Conservation (phyloP, 1,140 invertebrate species). For the Vollenhovia emeryi region DNA sequence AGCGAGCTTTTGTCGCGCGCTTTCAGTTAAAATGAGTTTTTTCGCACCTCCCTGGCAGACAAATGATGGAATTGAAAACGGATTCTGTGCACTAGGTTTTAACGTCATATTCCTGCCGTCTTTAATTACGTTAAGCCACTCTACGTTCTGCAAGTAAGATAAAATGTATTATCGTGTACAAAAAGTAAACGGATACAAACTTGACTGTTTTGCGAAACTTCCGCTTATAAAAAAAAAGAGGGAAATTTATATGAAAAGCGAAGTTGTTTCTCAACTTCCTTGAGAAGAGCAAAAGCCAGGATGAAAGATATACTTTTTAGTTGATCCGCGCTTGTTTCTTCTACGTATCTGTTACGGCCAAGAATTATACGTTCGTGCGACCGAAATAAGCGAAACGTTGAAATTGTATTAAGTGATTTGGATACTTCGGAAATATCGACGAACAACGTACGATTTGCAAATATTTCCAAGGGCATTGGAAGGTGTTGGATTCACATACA, state of each 20-base stretch:
- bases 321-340: background rate
- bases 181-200: background rate
- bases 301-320: background rate
- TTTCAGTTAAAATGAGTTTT: conserved; percentile 19
- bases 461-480: background rate
- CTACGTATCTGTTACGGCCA: background rate
- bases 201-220: background rate
- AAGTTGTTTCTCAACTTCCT: background rate
- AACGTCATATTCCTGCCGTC: background rate
- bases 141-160: background rate
- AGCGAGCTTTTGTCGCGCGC: background rate
- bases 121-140: background rate
- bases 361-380: background rate
- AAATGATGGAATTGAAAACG: background rate
- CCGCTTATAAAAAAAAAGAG: background rate
- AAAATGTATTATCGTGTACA: background rate
- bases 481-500: background rate
- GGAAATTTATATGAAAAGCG: background rate
- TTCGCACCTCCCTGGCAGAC: background rate
- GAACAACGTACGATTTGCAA: background rate
- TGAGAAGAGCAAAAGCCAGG: background rate
- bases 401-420: background rate
- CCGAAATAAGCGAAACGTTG: background rate
- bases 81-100: background rate
- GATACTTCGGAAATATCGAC: background rate